Conservation (phyloP, 2,888 invertebrate species). For the Abrostola triplasia region DNA sequence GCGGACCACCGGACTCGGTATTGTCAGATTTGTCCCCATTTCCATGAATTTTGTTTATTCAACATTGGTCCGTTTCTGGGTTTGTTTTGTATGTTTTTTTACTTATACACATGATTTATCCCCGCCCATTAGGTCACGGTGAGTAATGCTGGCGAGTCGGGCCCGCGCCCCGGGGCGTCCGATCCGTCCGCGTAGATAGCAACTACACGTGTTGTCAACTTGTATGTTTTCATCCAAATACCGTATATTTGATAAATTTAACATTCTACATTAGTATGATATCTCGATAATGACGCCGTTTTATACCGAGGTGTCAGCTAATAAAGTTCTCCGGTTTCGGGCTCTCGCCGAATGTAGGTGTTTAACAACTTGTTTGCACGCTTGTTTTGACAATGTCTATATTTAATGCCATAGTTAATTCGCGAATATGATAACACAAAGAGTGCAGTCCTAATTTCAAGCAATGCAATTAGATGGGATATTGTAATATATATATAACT, state of each 20-base stretch:
- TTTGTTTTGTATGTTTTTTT: conserved; percentile 79
- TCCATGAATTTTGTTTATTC: conserved; percentile 87
- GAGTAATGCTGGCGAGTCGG: conserved; percentile 80
- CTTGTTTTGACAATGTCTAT: conserved; percentile 54
- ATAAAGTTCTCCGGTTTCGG: conserved; percentile 70
- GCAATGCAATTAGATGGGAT: conserved; percentile 7
- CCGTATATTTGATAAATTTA: conserved; percentile 83
- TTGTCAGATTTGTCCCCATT: conserved; percentile 85
- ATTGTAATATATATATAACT: no score
- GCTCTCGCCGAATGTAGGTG: conserved; percentile 49
- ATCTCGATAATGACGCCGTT: conserved; percentile 80
- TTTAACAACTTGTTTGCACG: conserved; percentile 58
- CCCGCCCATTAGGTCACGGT: conserved; percentile 85
- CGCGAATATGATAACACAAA: conserved; percentile 45
- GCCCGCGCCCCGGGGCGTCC: conserved; percentile 81
- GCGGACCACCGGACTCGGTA: conserved; percentile 78
- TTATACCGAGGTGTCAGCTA: conserved; percentile 78
- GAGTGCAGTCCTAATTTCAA: conserved; percentile 13
- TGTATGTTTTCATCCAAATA: conserved; percentile 87
- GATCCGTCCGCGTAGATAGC: conserved; percentile 84
- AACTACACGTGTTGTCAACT: conserved; percentile 87
- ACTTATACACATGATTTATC: conserved; percentile 84
- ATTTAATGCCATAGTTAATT: conserved; percentile 51
- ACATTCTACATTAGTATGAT: conserved; percentile 83
- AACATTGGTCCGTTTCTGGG: conserved; percentile 79